Percentiles rank a stretch among this genome's conserved stretches.
Conservation (phyloP, 2,797 vertebrate species). For the Diplodus sargus region DNA sequence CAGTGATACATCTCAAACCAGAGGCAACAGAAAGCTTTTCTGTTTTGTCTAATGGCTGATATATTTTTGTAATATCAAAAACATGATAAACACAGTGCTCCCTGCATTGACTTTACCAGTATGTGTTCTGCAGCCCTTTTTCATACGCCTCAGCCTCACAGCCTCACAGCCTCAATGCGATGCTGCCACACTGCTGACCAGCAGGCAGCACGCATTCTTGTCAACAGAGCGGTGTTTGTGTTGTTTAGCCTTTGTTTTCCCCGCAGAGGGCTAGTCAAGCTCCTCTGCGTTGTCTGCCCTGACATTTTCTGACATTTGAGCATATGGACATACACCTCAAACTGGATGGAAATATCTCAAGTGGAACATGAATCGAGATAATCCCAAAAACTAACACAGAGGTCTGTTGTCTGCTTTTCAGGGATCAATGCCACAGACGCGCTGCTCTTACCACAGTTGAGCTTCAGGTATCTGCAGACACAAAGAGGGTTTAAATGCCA, state of each 20-base stretch:
- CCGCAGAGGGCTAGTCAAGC: conserved; percentile 3
- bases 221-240: conserved; percentile 51
- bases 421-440: conserved; percentile 61
- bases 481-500: conserved; percentile 8
- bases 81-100: not conserved
- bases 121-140: conserved; percentile 16
- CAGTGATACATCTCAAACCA: not conserved
- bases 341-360: conserved; percentile 86
- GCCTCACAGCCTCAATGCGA: no score
- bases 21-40: not conserved
- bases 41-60: not conserved
- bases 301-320: conserved; percentile 93
- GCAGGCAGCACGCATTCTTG: not conserved
- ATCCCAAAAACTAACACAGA: conserved; percentile 90
- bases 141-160: no score
- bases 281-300: conserved; percentile 82
- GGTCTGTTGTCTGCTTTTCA: conserved; percentile 71
- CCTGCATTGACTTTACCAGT: not conserved
- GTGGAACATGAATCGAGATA: conserved; percentile 88
- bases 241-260: conserved; percentile 58
- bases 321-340: conserved; percentile 80
- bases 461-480: conserved; percentile 51
- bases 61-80: not conserved
- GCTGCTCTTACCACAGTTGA: conserved; percentile 61
- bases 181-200: no score